A percentile compares a stretch with the other conserved stretches of the same genome.
Conservation (phyloP, 2,888 invertebrate species). For the Limnephilus lunatus region DNA sequence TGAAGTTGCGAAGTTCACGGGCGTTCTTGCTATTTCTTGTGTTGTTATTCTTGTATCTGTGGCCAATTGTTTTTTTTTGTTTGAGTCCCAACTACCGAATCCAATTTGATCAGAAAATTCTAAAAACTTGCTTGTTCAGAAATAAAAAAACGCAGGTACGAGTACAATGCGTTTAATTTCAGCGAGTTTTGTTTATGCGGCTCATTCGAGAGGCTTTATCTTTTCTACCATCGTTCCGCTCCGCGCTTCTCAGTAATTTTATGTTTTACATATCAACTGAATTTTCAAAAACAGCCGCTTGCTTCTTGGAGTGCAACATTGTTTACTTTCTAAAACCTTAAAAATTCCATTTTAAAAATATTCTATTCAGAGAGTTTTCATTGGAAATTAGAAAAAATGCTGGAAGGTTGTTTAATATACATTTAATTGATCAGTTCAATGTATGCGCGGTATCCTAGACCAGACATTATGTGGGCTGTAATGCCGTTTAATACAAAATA, state of each 20-base stretch:
- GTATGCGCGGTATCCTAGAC: not conserved
- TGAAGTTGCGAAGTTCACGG: not conserved
- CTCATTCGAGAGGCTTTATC: not conserved
- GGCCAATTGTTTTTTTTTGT: constrained; percentile 3
- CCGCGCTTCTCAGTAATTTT: constrained; percentile 6
- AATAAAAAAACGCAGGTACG: not conserved
- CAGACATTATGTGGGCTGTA: not conserved
- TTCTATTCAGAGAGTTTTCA: not conserved
- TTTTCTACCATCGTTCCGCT: constrained; percentile 29
- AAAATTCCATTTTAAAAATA: not conserved
- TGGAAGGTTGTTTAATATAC: not conserved
- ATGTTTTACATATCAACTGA: constrained; percentile 23
- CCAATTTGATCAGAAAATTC: not conserved
- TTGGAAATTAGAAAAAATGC: not conserved
- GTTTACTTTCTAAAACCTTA: not conserved
- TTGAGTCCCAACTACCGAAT: not conserved
- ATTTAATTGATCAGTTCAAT: not conserved
- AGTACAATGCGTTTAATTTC: not conserved
- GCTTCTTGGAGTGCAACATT: not conserved
- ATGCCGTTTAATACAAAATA: not conserved
- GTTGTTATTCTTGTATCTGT: not conserved
- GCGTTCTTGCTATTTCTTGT: not conserved
- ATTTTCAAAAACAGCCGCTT: not conserved
- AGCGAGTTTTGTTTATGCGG: constrained; percentile 11
- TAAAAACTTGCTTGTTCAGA: not conserved